Conservation (phyloP, 2,797 vertebrate genomes). For the Paguma larvata region DNA sequence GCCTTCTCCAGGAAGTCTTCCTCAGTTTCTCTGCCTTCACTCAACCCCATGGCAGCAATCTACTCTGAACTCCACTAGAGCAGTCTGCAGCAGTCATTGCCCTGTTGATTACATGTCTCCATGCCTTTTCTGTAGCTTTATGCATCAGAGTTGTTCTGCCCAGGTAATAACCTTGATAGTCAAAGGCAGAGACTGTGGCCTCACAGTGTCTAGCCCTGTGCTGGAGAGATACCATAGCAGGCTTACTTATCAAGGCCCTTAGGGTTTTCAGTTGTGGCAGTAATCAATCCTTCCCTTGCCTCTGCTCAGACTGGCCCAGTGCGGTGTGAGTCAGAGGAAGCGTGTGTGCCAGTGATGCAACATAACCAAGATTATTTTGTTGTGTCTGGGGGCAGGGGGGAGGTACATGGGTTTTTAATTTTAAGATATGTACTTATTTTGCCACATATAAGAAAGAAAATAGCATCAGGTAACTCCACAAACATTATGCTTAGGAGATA, state of each 20-base stretch:
- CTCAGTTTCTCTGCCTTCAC: not conserved
- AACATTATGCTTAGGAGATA: constrained; percentile 25
- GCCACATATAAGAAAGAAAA: not conserved
- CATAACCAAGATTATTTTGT: not conserved
- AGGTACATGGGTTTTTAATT: not conserved
- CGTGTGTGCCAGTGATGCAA: not conserved
- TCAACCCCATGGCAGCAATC: not conserved
- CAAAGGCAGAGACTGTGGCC: not conserved
- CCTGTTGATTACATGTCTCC: not conserved
- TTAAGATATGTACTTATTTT: constrained; percentile 9
- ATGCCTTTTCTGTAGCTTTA: not conserved
- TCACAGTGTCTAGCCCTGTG: not conserved
- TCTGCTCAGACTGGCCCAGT: not conserved
- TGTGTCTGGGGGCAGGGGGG: not conserved
- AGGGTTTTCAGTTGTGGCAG: not conserved
- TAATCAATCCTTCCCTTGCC: not conserved
- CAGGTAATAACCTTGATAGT: not conserved
- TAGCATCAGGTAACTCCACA: not conserved
- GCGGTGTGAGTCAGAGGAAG: not conserved
- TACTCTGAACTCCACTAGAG: not conserved
- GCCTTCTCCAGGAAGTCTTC: not conserved
- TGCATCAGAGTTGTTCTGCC: not conserved
- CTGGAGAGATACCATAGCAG: not conserved
- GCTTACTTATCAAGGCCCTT: not conserved
- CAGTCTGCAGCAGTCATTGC: not conserved